Evolutionary conservation across 2,113 vertebrate genomes (phyloP), one percentile per base, ranked within the genome.

Genomic region (Rallus limicola): DNA sequence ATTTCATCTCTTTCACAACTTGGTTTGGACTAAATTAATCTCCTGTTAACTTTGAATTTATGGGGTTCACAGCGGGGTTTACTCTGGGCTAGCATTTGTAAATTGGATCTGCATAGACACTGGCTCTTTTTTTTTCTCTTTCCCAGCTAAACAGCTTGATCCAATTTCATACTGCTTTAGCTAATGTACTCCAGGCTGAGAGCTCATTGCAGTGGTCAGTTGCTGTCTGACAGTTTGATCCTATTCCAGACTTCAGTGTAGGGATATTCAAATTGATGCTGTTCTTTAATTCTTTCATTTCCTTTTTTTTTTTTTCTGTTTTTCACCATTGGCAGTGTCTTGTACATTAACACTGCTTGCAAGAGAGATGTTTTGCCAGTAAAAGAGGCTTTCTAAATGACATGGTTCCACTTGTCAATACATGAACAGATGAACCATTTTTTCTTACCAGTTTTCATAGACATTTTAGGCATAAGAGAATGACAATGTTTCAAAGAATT

Each of bases 71-170:
- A 52, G 31, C 40, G 44, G 40, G 5, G 10, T 80, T 80, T 59
- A 52, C 28, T 34, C 31, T 31, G 29, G 24, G 10, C 21, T 52
- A 21, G 26, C 62, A 23, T 79, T 65, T 82, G 50, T 48, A 59
- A 56, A 46, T 33, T 23, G 28, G 20, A 48, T 48, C 58, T 69
- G 18, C 36, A 28, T 13, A 38, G 34, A 29, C 11, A 70, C 8
- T 2, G 0, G 5, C 31, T 48, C 23, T 23, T 23, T 29, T 40
- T 12, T 31, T 11, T 14, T 10, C 3, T 6, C 40, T 19, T 53
- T 9, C 20, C 42, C 20, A n/a, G 38, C 13, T 62, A 42, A 84
- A 48, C 25, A 74, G 13, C 53, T 68, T 65, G 33, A 65, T 82
- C 36, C 20, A 28, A 26, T 40, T 59, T 74, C 46, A 29, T 42